Percentiles rank a stretch among this genome's conserved stretches.
Conservation (phyloP, 2,113 vertebrate genomes). For the Loxodonta africana region DNA sequence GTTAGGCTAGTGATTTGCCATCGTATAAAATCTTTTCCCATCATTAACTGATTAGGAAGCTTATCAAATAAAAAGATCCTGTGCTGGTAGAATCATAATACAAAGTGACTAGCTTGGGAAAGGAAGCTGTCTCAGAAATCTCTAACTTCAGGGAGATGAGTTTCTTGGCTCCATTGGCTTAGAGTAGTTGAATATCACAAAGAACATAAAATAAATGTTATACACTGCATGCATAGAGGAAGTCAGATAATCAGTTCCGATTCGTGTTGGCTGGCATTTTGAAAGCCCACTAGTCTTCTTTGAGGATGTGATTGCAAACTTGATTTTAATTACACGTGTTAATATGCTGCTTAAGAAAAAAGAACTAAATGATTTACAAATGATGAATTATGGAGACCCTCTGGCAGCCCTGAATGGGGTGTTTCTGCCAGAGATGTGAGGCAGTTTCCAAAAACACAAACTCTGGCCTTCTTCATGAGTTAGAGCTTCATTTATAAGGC, state of each 20-base stretch:
- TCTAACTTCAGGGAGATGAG: neutral
- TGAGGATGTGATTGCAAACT: neutral
- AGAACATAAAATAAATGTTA: neutral
- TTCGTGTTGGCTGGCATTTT: neutral
- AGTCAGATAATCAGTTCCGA: neutral
- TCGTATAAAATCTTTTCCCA: neutral
- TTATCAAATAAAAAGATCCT: neutral
- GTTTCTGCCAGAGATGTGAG: conserved; percentile 36
- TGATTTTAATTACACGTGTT: conserved; percentile 66
- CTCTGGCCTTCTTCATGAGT: neutral
- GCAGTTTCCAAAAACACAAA: neutral
- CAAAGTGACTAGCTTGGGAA: neutral
- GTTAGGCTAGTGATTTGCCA: neutral
- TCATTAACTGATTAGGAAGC: neutral
- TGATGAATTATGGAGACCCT: conserved; percentile 61
- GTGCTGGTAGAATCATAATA: neutral
- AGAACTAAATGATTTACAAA: conserved; percentile 68
- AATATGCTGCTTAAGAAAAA: conserved; percentile 1
- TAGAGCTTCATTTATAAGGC: neutral
- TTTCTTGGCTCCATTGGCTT: neutral
- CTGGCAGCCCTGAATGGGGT: neutral
- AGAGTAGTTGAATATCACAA: neutral
- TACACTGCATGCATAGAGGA: neutral
- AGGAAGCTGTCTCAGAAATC: neutral
- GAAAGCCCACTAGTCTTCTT: neutral